Base-by-base conservation (phyloP, 2,113 vertebrate species). In the Lophotis ruficrista region DNA sequence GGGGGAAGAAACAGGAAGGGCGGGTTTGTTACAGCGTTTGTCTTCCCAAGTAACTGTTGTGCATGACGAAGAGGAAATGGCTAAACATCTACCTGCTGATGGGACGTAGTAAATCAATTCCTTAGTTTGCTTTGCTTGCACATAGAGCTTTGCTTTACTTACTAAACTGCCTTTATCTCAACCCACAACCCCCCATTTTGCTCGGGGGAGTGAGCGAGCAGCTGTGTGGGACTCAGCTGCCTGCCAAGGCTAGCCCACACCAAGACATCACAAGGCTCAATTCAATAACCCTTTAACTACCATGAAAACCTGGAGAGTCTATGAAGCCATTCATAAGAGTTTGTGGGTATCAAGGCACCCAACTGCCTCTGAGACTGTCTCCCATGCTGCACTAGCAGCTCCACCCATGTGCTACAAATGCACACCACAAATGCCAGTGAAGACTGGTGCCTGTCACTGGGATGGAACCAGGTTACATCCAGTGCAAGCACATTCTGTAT, bases 201-300 rank as follows among this genome's bases (percentile, higher is more conserved):
- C 62, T 14, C 3, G 10, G 28, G 23, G 4, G 37, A 51, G 33
- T 18, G 17, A 66, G 60, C 0, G 1, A 76, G 65, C 1, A 2
- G 56, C 50, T 82, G 16, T 53, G 27, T 10, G 35, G 62, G 18
- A 41, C 56, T 69, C 14, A 64, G 31, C 35, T 82, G 70, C 23
- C 50, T 21, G 8, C 41, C 0, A 0, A 28, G 28, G 20, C 38
- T 47, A 87, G 64, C 9, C 11, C 20, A 12, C 28, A 31, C 24
- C 56, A 37, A 13, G 62, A 48, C 18, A 47, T 33, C 71, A 58
- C 20, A 47, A 35, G 22, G 20, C 22, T 47, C 37, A 38, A 66
- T n/a, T 77, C 31, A 43, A 21, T 68, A 57, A 20, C 21, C 12
- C 20, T 21, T 23, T 38, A n/a, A 57, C 14, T 24, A 14, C 28